Conservation (phyloP, 2,888 invertebrate species). For the Hirtodrosophila trivittata region DNA sequence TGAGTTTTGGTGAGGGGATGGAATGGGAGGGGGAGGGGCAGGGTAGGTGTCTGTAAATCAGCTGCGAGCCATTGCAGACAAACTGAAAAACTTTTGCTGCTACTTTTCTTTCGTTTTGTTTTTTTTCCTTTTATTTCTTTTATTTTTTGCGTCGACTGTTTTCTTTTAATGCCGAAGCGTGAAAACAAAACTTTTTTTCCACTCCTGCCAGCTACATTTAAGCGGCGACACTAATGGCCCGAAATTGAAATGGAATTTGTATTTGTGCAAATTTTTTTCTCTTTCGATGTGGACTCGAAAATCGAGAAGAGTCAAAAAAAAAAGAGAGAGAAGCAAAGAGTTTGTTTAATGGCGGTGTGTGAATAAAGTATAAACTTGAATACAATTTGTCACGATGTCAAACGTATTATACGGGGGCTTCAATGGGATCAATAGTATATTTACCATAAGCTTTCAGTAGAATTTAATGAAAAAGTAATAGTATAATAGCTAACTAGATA, state of each 20-base stretch:
- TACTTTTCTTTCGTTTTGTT: conserved; percentile 35
- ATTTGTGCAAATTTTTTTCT: conserved; percentile 63
- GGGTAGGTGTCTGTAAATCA: background rate
- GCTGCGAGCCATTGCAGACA: conserved; percentile 38
- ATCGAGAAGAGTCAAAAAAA: conserved; percentile 6
- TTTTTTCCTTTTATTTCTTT: conserved; percentile 19
- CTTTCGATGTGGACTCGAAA: conserved; percentile 16
- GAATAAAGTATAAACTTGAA: conserved; percentile 7
- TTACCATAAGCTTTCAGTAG: too few species aligned
- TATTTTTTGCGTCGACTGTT: conserved; percentile 47
- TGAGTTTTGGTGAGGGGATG: background rate
- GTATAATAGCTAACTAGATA: too few species aligned
- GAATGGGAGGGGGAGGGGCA: background rate
- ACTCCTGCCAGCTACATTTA: conserved; percentile 49
- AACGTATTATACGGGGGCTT: conserved; percentile 5
- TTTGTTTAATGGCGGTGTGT: conserved; percentile 11
- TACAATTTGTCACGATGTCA: conserved; percentile 18
- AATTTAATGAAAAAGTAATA: too few species aligned
- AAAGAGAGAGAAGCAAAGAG: conserved; percentile 20
- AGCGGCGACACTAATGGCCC: conserved; percentile 73
- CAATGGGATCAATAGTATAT: too few species aligned
- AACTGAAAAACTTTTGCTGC: conserved; percentile 54
- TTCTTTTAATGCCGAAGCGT: conserved; percentile 61
- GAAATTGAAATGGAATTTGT: conserved; percentile 72
- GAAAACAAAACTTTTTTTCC: conserved; percentile 70